Conservation (phyloP, 2,888 invertebrate genomes). For the Choristoneura rosaceana region DNA sequence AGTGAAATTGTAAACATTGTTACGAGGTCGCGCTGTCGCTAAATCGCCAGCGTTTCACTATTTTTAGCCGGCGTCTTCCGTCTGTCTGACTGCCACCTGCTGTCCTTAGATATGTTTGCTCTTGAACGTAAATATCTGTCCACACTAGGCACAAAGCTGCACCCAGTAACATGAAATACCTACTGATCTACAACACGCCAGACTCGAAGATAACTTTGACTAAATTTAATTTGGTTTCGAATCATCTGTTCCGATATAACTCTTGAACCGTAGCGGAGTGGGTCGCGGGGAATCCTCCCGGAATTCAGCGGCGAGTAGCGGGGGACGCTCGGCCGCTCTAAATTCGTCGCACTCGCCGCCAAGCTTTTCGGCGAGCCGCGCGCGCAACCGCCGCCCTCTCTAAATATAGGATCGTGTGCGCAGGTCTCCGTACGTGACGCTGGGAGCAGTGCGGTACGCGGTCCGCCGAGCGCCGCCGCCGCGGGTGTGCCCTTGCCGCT, state of each 20-base stretch:
- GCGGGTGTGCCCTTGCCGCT: slow-evolving; percentile 84
- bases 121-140: slow-evolving; percentile 46
- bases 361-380: slow-evolving; percentile 74
- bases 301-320: slow-evolving; percentile 74
- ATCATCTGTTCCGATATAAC: slow-evolving; percentile 73
- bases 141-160: slow-evolving; percentile 11
- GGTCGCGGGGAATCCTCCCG: slow-evolving; percentile 83
- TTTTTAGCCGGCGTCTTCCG: slow-evolving; percentile 81
- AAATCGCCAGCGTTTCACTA: slow-evolving; percentile 77
- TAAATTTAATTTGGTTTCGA: slow-evolving; percentile 55
- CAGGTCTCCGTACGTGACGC: slow-evolving; percentile 87
- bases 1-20: slow-evolving; percentile 77
- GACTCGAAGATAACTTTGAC: slow-evolving; percentile 59
- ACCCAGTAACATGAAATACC: background rate
- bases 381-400: slow-evolving; percentile 58
- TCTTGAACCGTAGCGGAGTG: slow-evolving; percentile 68
- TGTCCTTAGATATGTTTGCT: slow-evolving; percentile 55
- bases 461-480: slow-evolving; percentile 88
- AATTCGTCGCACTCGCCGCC: slow-evolving; percentile 81
- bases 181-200: slow-evolving; percentile 19
- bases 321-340: slow-evolving; percentile 77
- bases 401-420: slow-evolving; percentile 68
- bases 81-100: slow-evolving; percentile 80
- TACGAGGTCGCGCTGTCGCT: slow-evolving; percentile 78
- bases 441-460: slow-evolving; percentile 90